These are phyloP conservation scores for Solenodon paradoxus DNA, from an alignment of 2,113 vertebrate genomes.

Conservation along the genomic window DNA sequence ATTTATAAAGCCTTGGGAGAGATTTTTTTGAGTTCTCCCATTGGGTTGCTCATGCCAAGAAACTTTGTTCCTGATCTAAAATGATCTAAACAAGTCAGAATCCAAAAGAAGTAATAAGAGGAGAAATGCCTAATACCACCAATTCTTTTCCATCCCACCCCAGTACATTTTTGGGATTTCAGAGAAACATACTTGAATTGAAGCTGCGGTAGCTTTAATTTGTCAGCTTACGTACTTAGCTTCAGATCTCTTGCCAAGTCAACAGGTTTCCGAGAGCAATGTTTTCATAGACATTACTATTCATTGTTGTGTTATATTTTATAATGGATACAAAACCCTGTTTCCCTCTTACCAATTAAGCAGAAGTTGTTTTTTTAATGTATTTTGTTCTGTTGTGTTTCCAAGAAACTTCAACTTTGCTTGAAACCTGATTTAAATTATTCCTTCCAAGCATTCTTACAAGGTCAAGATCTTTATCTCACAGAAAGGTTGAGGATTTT, in stretches of 20 bases:
- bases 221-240: neutral
- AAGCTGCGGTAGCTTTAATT: slow-evolving; percentile 1
- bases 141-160: neutral
- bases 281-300: slow-evolving; percentile 31
- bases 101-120: slow-evolving; percentile 30
- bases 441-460: neutral
- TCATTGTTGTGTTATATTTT: neutral
- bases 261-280: neutral
- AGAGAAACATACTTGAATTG: neutral
- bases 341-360: neutral
- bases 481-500: neutral
- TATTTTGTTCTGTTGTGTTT: slow-evolving; percentile 20
- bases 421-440: slow-evolving; percentile 47
- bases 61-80: slow-evolving; percentile 1
- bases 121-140: neutral
- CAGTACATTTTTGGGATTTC: neutral
- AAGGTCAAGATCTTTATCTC: neutral
- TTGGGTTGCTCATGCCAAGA: neutral
- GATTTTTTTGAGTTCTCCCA: neutral
- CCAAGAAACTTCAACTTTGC: slow-evolving; percentile 17
- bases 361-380: neutral
- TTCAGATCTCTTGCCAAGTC: neutral
- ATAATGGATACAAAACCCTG: neutral
- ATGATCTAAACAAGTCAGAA: slow-evolving; percentile 27
- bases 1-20: neutral